Conservation (phyloP, 2,888 invertebrate species). For the Trichogramma dendrolimi region DNA sequence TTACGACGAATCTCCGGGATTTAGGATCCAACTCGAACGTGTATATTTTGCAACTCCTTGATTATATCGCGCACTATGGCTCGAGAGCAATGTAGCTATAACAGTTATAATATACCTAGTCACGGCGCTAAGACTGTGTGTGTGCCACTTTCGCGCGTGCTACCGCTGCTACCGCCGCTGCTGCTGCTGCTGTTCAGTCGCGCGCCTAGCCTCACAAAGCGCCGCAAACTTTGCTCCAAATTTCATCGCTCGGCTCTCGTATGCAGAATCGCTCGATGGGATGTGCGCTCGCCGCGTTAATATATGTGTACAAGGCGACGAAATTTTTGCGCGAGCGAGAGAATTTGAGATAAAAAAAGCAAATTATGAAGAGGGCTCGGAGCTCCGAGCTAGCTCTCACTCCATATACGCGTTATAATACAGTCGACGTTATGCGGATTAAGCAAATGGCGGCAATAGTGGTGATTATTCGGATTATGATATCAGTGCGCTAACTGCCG, state of each 20-base stretch:
- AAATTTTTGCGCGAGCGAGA: no score
- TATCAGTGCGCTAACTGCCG: constrained; percentile 51
- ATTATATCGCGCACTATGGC: neutral
- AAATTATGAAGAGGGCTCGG: no score
- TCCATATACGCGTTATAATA: no score
- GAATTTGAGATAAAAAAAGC: no score
- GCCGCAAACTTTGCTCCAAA: neutral
- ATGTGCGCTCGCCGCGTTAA: neutral
- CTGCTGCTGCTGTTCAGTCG: neutral
- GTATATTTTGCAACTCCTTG: neutral
- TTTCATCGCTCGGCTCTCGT: neutral
- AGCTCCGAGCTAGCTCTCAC: no score
- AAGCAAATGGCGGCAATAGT: constrained; percentile 52
- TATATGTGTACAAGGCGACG: no score
- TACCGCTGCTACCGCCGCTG: no score
- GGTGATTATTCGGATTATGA: constrained; percentile 54
- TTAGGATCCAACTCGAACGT: constrained; percentile 43
- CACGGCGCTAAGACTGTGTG: no score
- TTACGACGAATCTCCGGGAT: constrained; percentile 51
- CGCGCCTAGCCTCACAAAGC: neutral
- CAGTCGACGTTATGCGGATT: constrained; percentile 40
- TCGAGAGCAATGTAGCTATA: neutral
- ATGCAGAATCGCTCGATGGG: neutral
- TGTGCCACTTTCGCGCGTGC: no score
- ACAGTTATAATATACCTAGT: neutral